Percentiles rank a stretch among this genome's conserved stretches.
These are phyloP conservation scores for Sylvietta virens DNA, from an alignment of 2,113 vertebrate genomes.

Conservation along the genomic window DNA sequence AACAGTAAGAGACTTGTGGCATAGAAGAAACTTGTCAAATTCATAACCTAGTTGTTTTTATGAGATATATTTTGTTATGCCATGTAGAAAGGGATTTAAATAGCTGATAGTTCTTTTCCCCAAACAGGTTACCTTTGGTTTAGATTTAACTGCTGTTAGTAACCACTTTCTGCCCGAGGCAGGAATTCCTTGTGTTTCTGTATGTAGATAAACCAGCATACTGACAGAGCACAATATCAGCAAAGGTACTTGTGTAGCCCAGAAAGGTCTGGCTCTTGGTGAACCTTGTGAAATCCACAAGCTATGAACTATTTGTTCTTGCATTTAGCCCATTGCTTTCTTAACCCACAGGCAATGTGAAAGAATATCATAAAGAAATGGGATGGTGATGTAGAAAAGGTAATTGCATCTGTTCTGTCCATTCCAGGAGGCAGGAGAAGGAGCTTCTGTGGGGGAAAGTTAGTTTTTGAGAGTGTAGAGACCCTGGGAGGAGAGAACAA, in stretches of 20 bases:
- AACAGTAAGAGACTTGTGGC: not conserved
- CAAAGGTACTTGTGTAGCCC: not conserved
- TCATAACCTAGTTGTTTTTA: constrained; percentile 4
- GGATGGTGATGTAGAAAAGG: not conserved
- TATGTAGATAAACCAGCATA: not conserved
- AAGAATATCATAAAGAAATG: not conserved
- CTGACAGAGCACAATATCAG: not conserved
- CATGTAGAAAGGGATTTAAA: not conserved
- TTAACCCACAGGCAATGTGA: not conserved
- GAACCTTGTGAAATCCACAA: not conserved
- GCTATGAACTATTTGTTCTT: not conserved
- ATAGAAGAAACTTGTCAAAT: constrained; percentile 12
- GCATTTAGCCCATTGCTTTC: not conserved
- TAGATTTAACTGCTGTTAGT: not conserved
- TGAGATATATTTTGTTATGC: not conserved
- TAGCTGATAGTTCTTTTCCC: not conserved
- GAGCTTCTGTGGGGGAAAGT: not conserved
- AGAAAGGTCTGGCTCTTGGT: not conserved
- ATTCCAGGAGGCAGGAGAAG: not conserved
- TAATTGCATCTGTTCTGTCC: not conserved
- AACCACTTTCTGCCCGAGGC: not conserved
- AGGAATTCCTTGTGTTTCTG: not conserved
- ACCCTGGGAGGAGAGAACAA: not conserved
- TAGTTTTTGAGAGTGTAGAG: not conserved
- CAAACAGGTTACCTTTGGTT: constrained; percentile 1